phyloP scores from a whole-genome alignment of 2,797 vertebrate genomes.

The Falco biarmicus region DNA sequence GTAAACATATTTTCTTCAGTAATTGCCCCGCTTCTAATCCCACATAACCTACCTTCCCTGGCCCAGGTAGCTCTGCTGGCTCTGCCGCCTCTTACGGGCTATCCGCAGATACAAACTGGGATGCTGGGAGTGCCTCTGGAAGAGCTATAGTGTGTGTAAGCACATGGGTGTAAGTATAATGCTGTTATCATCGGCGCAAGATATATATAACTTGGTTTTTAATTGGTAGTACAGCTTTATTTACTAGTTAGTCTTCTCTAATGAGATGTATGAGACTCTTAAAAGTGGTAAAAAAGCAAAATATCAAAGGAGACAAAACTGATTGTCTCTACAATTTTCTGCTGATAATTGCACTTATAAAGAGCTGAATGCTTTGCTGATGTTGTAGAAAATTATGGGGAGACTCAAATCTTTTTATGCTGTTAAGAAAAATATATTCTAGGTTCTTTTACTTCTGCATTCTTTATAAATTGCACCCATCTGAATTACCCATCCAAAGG shows the following conservation, averaged over 20 bases:
- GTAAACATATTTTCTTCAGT: background rate
- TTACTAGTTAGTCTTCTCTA: slow-evolving; percentile 8
- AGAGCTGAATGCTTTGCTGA: background rate
- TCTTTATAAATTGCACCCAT: background rate
- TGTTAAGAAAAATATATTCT: slow-evolving; percentile 23
- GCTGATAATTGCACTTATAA: slow-evolving; percentile 32
- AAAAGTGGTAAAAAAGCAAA: slow-evolving; percentile 54
- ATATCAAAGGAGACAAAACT: slow-evolving; percentile 51
- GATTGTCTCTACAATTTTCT: slow-evolving; percentile 32
- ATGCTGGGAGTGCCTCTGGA: background rate
- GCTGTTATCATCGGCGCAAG: background rate
- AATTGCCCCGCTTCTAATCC: background rate
- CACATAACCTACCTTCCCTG: background rate
- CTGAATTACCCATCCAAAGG: background rate
- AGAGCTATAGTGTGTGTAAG: background rate
- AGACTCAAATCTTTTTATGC: slow-evolving; percentile 37
- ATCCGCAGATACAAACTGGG: background rate
- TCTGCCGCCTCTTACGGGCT: background rate
- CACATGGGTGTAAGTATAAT: background rate
- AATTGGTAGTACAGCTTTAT: background rate
- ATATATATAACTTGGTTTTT: background rate
- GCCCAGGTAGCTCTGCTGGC: background rate
- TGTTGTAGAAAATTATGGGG: slow-evolving; percentile 18
- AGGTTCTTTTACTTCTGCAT: background rate
- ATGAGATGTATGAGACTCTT: slow-evolving; percentile 27